Conservation (phyloP, 2,888 invertebrate species). For the Dysmachus trigonus region DNA sequence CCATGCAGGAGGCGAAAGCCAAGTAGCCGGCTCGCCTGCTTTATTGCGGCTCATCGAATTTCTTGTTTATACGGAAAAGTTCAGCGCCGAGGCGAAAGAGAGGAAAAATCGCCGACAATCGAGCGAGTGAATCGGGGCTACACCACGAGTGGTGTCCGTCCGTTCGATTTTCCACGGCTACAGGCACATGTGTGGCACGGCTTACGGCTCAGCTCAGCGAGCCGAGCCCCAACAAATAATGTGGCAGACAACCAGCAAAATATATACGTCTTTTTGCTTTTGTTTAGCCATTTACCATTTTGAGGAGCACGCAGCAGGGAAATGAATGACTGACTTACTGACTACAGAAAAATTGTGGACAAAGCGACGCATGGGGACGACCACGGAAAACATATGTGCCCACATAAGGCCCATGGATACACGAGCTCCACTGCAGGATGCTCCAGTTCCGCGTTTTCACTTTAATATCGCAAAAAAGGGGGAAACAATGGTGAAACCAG, state of each 20-base stretch:
- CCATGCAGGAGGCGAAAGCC: background rate
- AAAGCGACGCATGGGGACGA: background rate
- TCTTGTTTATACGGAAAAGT: constrained; percentile 21
- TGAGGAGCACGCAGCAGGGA: background rate
- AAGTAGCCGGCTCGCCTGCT: background rate
- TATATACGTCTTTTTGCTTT: background rate
- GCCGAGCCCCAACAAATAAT: background rate
- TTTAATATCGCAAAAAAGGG: constrained; percentile 4
- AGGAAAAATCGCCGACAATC: background rate
- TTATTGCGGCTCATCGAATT: constrained; percentile 20
- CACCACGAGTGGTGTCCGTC: background rate
- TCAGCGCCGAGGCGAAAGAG: background rate
- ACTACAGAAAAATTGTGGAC: background rate
- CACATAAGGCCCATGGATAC: background rate
- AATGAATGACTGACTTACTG: background rate
- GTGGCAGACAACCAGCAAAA: background rate
- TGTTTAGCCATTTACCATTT: background rate
- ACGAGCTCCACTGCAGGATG: background rate
- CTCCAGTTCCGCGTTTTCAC: background rate
- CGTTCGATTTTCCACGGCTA: constrained; percentile 22
- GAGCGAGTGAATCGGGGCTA: background rate
- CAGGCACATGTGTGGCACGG: constrained; percentile 16
- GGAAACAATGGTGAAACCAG: background rate
- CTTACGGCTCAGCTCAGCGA: background rate
- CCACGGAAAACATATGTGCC: background rate